Percentiles rank a stretch among this genome's conserved stretches.
Evolutionary conservation across 2,888 invertebrate species (phyloP).

Genomic region (Torymus tubicola): DNA sequence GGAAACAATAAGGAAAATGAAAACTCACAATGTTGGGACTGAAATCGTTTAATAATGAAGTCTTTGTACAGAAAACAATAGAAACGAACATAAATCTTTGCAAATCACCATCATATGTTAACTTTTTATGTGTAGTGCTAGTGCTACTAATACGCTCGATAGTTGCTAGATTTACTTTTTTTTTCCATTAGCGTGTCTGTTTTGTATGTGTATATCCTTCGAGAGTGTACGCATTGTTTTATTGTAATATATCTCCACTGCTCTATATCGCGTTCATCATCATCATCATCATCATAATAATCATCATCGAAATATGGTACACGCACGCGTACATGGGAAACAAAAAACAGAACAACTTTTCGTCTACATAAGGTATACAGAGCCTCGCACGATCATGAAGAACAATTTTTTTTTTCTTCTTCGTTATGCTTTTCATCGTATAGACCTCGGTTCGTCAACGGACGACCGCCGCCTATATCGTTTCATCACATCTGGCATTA

Average conservation of each 20-base stretch:
- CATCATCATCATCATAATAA: slow-evolving; percentile 5
- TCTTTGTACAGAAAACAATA: slow-evolving; percentile 74
- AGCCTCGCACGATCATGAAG: slow-evolving; percentile 56
- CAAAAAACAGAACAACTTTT: slow-evolving; percentile 54
- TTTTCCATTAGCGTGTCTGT: slow-evolving; percentile 56
- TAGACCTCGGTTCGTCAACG: slow-evolving; percentile 39
- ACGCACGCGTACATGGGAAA: slow-evolving; percentile 49
- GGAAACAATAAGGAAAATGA: slow-evolving; percentile 49
- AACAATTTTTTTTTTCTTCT: slow-evolving; percentile 55
- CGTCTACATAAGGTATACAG: slow-evolving; percentile 57
- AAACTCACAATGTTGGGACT: slow-evolving; percentile 65
- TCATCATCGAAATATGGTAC: slow-evolving; percentile 38
- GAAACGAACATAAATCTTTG: slow-evolving; percentile 73
- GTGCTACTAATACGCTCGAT: slow-evolving; percentile 72
- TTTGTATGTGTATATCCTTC: slow-evolving; percentile 51
- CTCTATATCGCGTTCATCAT: not conserved
- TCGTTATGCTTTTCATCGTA: slow-evolving; percentile 40
- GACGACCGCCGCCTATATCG: not conserved
- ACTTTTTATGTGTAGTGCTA: slow-evolving; percentile 73
- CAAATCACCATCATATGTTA: slow-evolving; percentile 74
- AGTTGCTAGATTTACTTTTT: slow-evolving; percentile 69
- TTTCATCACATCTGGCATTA: slow-evolving; percentile 11
- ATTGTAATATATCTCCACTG: slow-evolving; percentile 32
- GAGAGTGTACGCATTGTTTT: slow-evolving; percentile 45
- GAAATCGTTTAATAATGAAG: slow-evolving; percentile 73